phyloP scores from a whole-genome alignment of 2,113 vertebrate genomes.

The Apus apus region DNA sequence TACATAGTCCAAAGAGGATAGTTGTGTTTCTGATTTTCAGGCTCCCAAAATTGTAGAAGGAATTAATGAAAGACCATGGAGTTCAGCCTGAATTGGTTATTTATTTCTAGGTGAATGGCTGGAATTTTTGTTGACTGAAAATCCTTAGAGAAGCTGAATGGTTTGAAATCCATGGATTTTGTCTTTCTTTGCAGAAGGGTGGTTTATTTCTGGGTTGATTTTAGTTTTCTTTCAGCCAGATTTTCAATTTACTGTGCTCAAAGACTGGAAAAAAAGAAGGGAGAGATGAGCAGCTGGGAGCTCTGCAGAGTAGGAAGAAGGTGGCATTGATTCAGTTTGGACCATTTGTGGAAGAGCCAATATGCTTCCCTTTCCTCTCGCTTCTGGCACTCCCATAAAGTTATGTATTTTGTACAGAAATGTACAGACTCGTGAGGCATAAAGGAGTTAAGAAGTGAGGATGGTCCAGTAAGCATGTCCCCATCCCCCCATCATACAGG shows the following conservation, averaged over 20 bases:
- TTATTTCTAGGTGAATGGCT: constrained; percentile 4
- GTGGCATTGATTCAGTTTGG: not conserved
- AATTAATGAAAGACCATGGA: not conserved
- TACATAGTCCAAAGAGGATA: rapidly evolving
- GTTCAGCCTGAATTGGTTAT: not conserved
- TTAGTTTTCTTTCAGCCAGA: not conserved
- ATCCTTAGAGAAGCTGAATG: not conserved
- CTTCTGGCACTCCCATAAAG: not conserved
- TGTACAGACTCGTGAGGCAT: not conserved
- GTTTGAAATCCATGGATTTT: not conserved
- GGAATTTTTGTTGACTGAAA: not conserved
- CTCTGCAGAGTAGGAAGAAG: not conserved
- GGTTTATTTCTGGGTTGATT: not conserved
- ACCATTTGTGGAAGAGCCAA: not conserved
- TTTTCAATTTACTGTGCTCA: not conserved
- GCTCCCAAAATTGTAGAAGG: not conserved
- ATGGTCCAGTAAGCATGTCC: not conserved
- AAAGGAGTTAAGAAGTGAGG: not conserved
- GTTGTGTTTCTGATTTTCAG: not conserved
- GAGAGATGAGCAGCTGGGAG: not conserved
- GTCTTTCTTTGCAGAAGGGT: not conserved
- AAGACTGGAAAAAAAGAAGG: not conserved
- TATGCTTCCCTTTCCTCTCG: not conserved
- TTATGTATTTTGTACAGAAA: not conserved
- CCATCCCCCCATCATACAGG: not conserved